Evolutionary conservation across 2,797 vertebrate species (phyloP).

Genomic region (Acanthurus lineatus): DNA sequence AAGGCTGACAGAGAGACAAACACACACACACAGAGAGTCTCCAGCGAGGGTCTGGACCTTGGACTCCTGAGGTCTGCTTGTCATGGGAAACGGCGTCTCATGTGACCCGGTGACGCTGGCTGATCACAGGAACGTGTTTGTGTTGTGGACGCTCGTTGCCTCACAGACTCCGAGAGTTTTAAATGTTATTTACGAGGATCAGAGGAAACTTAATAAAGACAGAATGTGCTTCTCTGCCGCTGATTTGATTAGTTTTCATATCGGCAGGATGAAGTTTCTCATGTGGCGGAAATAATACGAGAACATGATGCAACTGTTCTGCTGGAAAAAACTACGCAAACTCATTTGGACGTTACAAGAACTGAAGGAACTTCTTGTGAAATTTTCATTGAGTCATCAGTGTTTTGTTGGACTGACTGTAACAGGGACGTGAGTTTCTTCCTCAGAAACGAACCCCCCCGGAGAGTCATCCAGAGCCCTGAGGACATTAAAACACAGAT

Average conservation of each 20-base stretch:
- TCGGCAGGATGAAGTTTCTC: not conserved
- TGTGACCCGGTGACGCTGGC: slow-evolving; percentile 28
- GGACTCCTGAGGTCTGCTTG: slow-evolving; percentile 52
- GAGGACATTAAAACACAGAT: too few species aligned
- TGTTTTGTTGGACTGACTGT: too few species aligned
- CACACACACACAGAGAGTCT: slow-evolving; percentile 9
- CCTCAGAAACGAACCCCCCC: too few species aligned
- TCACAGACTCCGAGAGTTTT: too few species aligned
- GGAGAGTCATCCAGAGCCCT: too few species aligned
- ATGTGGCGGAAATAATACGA: not conserved
- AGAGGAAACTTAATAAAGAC: slow-evolving; percentile 29
- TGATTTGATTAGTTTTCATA: slow-evolving; percentile 11
- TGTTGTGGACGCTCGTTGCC: not conserved
- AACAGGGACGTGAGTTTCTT: too few species aligned
- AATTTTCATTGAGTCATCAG: not conserved
- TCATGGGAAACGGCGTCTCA: slow-evolving; percentile 42
- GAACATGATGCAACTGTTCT: not conserved
- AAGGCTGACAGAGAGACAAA: not conserved
- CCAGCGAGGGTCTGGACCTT: slow-evolving; percentile 49
- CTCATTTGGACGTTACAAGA: not conserved
- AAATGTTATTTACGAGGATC: not conserved
- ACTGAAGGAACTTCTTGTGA: not conserved
- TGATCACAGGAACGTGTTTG: not conserved
- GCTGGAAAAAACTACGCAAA: not conserved
- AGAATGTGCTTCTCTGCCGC: not conserved